Conservation (phyloP, 2,797 vertebrate species). For the Enoplosus armatus region DNA sequence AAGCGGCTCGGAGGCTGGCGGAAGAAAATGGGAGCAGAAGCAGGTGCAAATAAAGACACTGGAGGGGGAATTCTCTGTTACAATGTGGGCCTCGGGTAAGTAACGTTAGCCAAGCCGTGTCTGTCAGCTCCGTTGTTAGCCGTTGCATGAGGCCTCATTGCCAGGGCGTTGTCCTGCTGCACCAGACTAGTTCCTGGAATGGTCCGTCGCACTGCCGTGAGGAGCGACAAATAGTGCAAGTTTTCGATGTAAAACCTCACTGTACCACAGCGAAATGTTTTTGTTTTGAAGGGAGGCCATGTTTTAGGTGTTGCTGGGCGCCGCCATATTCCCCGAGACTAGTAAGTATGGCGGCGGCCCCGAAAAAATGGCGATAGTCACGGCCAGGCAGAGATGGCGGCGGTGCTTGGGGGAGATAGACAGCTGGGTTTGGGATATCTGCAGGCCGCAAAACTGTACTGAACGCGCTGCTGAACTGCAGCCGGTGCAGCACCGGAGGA, state of each 20-base stretch:
- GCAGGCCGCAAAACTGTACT: conserved; percentile 84
- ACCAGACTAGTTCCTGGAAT: conserved; percentile 78
- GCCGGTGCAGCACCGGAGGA: fast-evolving
- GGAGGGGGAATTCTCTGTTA: conserved; percentile 98
- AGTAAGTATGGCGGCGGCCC: conserved; percentile 96
- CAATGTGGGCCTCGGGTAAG: conserved; percentile 99
- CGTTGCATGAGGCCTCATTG: conserved; percentile 83
- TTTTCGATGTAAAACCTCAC: conserved; percentile 44
- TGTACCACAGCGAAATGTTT: conserved; percentile 84
- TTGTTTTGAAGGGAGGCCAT: conserved; percentile 99
- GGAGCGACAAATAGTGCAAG: conserved; percentile 39
- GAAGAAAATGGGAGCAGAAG: conserved; percentile 99
- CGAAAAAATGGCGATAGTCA: conserved; percentile 95
- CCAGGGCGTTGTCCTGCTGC: conserved; percentile 88
- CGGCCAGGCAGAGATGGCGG: conserved; percentile 90
- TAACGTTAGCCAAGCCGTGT: conserved; percentile 57
- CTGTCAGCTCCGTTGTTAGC: conserved; percentile 61
- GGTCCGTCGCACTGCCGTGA: conserved; percentile 33
- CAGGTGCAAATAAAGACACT: conserved; percentile 99
- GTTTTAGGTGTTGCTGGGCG: conserved; percentile 98
- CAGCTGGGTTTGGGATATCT: conserved; percentile 66
- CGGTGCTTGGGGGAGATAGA: conserved; percentile 70
- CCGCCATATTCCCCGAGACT: conserved; percentile 99
- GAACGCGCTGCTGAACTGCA: conserved; percentile 3
- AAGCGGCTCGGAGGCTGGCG: conserved; percentile 88